Conservation (phyloP, 1,140 invertebrate genomes). For the Hycleus phaleratus region DNA sequence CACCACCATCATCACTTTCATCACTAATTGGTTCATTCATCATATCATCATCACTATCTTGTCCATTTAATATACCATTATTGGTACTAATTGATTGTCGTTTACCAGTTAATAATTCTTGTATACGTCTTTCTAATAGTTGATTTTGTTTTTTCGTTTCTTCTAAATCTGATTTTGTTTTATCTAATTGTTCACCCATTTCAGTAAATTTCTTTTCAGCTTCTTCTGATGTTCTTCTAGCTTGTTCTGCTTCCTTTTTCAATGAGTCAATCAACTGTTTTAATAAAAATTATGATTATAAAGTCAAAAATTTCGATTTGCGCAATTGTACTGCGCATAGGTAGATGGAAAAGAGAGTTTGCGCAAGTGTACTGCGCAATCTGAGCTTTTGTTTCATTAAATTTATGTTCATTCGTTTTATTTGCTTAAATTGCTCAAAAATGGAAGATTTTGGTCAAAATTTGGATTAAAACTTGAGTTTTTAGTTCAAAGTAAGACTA, state of each 20-base stretch:
- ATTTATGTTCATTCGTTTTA: too few relatives aligned
- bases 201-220: conserved; percentile 70
- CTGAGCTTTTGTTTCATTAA: too few relatives aligned
- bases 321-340: too few relatives aligned
- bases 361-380: too few relatives aligned
- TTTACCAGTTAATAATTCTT: conserved; percentile 45
- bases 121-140: conserved; percentile 62
- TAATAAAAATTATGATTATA: background rate
- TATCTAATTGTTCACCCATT: conserved; percentile 66
- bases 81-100: conserved; percentile 22
- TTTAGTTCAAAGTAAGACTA: too few relatives aligned
- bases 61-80: conserved; percentile 24
- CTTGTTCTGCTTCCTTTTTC: conserved; percentile 66
- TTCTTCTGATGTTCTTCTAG: conserved; percentile 68
- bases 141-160: conserved; percentile 68
- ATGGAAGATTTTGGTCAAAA: too few relatives aligned
- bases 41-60: conserved; percentile 46
- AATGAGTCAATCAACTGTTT: conserved; percentile 51
- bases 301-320: too few relatives aligned
- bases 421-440: too few relatives aligned
- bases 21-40: conserved; percentile 40
- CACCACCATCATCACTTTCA: conserved; percentile 52
- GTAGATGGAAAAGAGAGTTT: too few relatives aligned
- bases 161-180: conserved; percentile 66
- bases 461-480: too few relatives aligned